Conservation (phyloP, 2,888 invertebrate species). For the Andrena fulva region DNA sequence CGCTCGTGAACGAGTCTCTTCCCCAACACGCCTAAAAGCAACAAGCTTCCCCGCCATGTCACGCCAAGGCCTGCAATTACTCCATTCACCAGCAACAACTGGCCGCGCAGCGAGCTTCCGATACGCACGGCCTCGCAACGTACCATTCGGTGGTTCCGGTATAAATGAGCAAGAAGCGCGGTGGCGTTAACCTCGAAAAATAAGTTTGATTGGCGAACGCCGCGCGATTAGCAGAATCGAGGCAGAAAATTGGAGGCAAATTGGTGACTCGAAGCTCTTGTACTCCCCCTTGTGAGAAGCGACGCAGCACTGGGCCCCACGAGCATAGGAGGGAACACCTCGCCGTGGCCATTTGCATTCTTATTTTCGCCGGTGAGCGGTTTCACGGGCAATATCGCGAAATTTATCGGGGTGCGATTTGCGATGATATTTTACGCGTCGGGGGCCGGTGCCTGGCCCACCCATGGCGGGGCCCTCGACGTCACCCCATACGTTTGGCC, state of each 20-base stretch:
- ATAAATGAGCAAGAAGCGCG: too few species aligned
- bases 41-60: conserved; percentile 33
- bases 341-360: conserved; percentile 75
- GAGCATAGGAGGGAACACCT: conserved; percentile 1
- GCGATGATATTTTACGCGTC: conserved; percentile 82
- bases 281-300: not conserved
- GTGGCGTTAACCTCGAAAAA: too few species aligned
- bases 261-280: not conserved
- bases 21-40: conserved; percentile 30
- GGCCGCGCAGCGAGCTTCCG: conserved; percentile 36
- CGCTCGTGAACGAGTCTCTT: conserved; percentile 23
- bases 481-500: conserved; percentile 81
- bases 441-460: conserved; percentile 73
- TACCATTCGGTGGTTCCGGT: not conserved
- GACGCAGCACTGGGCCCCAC: not conserved
- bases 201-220: too few species aligned
- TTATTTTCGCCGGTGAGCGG: conserved; percentile 77
- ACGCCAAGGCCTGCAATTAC: conserved; percentile 37
- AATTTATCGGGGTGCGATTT: conserved; percentile 81
- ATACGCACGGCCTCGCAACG: conserved; percentile 1
- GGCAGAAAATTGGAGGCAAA: not conserved
- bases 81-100: conserved; percentile 33
- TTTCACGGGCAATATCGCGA: conserved; percentile 79
- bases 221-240: too few species aligned
- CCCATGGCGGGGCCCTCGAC: conserved; percentile 77